phyloP scores from a whole-genome alignment of 2,888 invertebrate species.

The Brenthis ino region DNA sequence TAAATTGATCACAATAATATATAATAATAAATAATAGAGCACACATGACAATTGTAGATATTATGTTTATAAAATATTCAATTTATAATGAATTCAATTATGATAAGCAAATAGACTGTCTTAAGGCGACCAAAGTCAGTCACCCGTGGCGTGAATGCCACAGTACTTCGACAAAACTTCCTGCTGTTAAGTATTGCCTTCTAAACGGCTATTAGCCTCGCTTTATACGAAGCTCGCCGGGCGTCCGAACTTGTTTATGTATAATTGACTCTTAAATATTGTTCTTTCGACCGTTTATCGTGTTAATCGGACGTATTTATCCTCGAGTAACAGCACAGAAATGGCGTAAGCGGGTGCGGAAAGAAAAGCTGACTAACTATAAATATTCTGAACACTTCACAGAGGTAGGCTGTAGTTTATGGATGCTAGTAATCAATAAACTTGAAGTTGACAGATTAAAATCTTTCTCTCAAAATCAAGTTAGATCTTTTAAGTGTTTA shows the following conservation, averaged over 20 bases:
- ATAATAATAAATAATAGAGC: background rate
- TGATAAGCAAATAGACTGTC: conserved; percentile 52
- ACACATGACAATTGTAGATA: background rate
- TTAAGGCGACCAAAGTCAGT: conserved; percentile 55
- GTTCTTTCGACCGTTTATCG: conserved; percentile 71
- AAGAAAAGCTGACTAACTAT: conserved; percentile 21
- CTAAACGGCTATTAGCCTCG: conserved; percentile 70
- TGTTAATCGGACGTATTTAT: conserved; percentile 73
- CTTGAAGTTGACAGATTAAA: no score
- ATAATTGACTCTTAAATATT: conserved; percentile 77
- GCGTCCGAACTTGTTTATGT: conserved; percentile 68
- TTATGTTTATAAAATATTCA: conserved; percentile 54
- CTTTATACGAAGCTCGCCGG: conserved; percentile 69
- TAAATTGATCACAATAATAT: no score
- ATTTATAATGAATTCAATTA: conserved; percentile 67
- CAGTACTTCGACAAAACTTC: conserved; percentile 62
- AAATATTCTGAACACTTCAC: conserved; percentile 16
- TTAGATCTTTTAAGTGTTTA: no score
- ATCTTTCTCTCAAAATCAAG: no score
- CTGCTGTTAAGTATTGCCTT: conserved; percentile 71
- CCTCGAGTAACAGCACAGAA: conserved; percentile 49
- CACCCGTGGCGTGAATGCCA: conserved; percentile 59
- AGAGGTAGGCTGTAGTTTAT: conserved; percentile 7
- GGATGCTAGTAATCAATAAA: background rate
- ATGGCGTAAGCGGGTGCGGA: conserved; percentile 33